Evolutionary conservation across 2,113 vertebrate species (phyloP).

Genomic region (Elephas maximus): DNA sequence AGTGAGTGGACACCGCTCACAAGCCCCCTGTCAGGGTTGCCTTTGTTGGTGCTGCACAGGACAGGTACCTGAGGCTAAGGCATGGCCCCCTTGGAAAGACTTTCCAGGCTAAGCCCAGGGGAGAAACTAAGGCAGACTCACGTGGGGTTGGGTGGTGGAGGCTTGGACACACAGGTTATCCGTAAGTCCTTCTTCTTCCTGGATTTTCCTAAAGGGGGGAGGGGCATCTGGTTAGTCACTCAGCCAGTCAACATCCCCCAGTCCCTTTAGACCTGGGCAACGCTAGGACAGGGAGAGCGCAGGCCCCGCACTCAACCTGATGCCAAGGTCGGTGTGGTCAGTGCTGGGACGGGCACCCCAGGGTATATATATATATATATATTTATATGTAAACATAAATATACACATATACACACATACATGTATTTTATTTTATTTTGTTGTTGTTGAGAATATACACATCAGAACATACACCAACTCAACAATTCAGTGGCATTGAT

Average conservation of each 20-base stretch:
- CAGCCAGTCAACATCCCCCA: too few relatives aligned
- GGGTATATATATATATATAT: too few relatives aligned
- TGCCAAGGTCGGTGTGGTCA: too few relatives aligned
- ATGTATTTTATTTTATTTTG: neutral
- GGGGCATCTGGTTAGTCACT: neutral
- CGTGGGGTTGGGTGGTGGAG: conserved; percentile 87
- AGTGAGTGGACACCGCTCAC: neutral
- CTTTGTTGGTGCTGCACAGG: neutral
- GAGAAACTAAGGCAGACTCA: conserved; percentile 82
- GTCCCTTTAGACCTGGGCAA: neutral
- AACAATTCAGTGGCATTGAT: neutral
- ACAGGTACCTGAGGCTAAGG: neutral
- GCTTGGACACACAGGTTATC: conserved; percentile 88
- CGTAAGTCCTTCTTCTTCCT: conserved; percentile 88
- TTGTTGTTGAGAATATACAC: neutral
- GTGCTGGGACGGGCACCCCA: neutral
- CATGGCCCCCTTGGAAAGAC: neutral
- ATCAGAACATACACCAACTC: neutral
- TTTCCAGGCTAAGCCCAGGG: neutral
- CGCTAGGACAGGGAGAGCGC: neutral
- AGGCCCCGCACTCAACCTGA: neutral
- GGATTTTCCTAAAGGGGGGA: conserved; percentile 85
- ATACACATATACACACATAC: too few relatives aligned
- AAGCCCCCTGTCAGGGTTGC: neutral
- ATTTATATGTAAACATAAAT: too few relatives aligned